Percentiles rank a stretch among this genome's conserved stretches.
phyloP scores from a whole-genome alignment of 2,113 vertebrate species.

The Nipponia nippon region DNA sequence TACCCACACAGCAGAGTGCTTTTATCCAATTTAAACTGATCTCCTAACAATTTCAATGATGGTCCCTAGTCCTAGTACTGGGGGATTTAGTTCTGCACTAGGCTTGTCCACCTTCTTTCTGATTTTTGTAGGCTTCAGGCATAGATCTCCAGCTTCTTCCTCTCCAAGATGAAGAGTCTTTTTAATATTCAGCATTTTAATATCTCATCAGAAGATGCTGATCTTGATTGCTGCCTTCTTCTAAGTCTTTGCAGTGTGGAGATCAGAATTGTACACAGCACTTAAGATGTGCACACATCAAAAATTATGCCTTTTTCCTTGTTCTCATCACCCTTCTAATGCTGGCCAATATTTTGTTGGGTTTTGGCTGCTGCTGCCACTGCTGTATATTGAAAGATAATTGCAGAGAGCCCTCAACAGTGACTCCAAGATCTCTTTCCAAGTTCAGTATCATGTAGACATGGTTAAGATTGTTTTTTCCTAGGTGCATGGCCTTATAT shows the following conservation, averaged over 20 bases:
- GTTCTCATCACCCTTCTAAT: background rate
- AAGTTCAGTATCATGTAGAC: background rate
- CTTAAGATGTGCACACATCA: background rate
- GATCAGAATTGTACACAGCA: background rate
- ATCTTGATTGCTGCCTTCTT: background rate
- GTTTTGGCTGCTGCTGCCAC: background rate
- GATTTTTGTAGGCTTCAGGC: background rate
- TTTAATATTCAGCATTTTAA: background rate
- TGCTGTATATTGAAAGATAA: background rate
- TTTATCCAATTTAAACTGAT: background rate
- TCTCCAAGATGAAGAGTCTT: background rate
- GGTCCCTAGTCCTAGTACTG: fast-evolving
- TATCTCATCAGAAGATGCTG: background rate
- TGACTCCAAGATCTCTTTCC: background rate
- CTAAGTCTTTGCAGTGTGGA: background rate
- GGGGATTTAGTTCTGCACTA: background rate
- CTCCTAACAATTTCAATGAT: background rate
- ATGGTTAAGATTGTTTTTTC: background rate
- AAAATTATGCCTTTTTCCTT: background rate
- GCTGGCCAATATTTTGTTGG: background rate
- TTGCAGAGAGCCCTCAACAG: background rate
- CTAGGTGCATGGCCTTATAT: background rate
- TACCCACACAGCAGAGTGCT: background rate
- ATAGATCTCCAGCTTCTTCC: background rate
- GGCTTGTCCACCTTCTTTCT: background rate